These are phyloP conservation scores for Sebastes cheni DNA, from an alignment of 2,797 vertebrate species.

Conservation along the genomic window DNA sequence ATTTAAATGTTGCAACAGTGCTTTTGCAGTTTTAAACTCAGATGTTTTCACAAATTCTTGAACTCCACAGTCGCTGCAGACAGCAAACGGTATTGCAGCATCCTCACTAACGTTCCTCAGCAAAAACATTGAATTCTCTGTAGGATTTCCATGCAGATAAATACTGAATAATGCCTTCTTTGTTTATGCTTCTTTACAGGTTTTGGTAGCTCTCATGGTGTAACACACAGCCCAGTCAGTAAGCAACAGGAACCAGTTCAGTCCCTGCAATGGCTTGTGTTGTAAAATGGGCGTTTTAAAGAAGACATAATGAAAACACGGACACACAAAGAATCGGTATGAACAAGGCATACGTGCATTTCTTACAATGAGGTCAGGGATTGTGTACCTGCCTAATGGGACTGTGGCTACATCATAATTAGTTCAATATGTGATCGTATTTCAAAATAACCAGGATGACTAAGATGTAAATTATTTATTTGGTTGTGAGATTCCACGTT, in stretches of 20 bases:
- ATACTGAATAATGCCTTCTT: conserved; percentile 45
- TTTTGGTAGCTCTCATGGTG: conserved; percentile 57
- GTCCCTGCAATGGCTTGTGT: conserved; percentile 70
- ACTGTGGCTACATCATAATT: conserved; percentile 21
- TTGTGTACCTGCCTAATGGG: conserved; percentile 28
- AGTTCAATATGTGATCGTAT: conserved; percentile 38
- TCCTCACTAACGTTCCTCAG: neutral
- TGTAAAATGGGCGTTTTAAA: conserved; percentile 78
- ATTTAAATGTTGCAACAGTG: conserved; percentile 56
- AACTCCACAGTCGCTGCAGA: neutral
- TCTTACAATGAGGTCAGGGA: conserved; percentile 19
- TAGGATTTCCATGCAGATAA: conserved; percentile 15
- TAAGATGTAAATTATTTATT: conserved; percentile 34
- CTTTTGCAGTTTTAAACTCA: conserved; percentile 50
- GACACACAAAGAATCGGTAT: conserved; percentile 88
- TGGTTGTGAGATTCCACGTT: conserved; percentile 26
- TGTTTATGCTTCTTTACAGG: conserved; percentile 71
- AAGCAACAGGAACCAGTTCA: conserved; percentile 65
- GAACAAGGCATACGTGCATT: conserved; percentile 39
- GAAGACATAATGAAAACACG: conserved; percentile 85
- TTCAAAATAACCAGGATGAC: conserved; percentile 24
- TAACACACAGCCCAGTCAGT: conserved; percentile 48
- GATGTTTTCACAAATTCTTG: conserved; percentile 46
- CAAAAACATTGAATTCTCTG: conserved; percentile 26
- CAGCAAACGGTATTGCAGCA: neutral